Evolutionary conservation across 2,888 invertebrate species (phyloP).

Genomic region (Megastigmus dorsalis): DNA sequence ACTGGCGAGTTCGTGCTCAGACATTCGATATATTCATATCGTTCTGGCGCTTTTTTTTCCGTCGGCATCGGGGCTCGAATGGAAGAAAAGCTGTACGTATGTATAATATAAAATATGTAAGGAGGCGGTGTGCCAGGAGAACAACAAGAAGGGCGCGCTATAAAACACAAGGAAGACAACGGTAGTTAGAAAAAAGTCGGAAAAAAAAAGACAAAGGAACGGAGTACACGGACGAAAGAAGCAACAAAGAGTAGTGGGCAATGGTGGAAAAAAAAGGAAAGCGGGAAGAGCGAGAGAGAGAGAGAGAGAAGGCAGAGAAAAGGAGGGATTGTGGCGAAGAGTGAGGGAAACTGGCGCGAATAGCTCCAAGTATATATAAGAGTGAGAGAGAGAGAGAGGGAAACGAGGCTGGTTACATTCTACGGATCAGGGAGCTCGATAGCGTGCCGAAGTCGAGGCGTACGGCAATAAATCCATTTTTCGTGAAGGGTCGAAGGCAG

Average conservation of each 20-base stretch:
- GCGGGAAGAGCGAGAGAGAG: constrained; percentile 30
- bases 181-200: neutral
- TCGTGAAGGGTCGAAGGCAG: constrained; percentile 72
- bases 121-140: too few species aligned
- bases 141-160: neutral
- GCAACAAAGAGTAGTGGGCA: neutral
- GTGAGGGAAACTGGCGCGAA: constrained; percentile 61
- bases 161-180: neutral
- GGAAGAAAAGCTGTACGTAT: neutral
- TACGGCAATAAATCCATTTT: constrained; percentile 75
- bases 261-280: neutral
- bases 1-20: constrained; percentile 4
- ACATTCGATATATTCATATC: constrained; percentile 23
- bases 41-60: too few species aligned
- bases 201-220: neutral
- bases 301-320: constrained; percentile 48
- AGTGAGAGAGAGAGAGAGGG: constrained; percentile 30
- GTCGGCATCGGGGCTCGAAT: neutral
- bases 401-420: constrained; percentile 55
- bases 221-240: neutral
- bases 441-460: constrained; percentile 75
- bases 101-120: too few species aligned
- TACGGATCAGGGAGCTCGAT: constrained; percentile 75
- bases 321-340: constrained; percentile 44
- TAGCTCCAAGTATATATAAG: constrained; percentile 57